A percentile compares a stretch with the other conserved stretches of the same genome.
These are phyloP conservation scores for Steinernema khuongi DNA, from an alignment of 1,140 invertebrate genomes.

Conservation along the genomic window DNA sequence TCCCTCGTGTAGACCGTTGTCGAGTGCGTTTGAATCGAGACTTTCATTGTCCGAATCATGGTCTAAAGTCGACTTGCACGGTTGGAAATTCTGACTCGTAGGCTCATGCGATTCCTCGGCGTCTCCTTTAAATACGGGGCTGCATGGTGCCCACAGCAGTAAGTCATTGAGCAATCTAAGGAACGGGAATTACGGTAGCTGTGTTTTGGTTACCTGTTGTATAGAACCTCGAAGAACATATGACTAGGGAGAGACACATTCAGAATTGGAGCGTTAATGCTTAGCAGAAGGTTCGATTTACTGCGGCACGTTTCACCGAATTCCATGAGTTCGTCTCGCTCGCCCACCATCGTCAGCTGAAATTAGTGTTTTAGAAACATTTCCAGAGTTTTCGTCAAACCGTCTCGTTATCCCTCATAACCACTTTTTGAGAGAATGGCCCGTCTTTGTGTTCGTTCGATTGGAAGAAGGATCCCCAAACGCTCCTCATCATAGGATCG, in stretches of 20 bases:
- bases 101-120: background rate
- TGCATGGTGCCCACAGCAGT: slow-evolving; percentile 39
- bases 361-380: background rate
- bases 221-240: slow-evolving; percentile 2
- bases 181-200: no score
- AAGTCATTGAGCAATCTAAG: slow-evolving; percentile 39
- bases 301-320: slow-evolving; percentile 1
- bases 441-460: slow-evolving; percentile 7
- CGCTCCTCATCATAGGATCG: background rate
- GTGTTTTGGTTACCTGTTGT: slow-evolving; percentile 12
- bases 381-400: background rate
- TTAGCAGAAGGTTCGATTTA: background rate
- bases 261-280: background rate
- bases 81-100: background rate
- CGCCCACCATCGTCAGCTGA: background rate
- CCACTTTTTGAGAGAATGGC: background rate
- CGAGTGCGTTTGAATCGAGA: background rate
- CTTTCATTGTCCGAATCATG: background rate
- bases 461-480: slow-evolving; percentile 5
- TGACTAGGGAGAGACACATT: background rate
- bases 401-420: background rate
- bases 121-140: slow-evolving; percentile 28
- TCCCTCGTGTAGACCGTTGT: background rate
- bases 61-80: slow-evolving; percentile 7
- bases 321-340: background rate